These are phyloP conservation scores for Fabriciana adippe DNA, from an alignment of 2,888 invertebrate genomes.

Conservation along the genomic window DNA sequence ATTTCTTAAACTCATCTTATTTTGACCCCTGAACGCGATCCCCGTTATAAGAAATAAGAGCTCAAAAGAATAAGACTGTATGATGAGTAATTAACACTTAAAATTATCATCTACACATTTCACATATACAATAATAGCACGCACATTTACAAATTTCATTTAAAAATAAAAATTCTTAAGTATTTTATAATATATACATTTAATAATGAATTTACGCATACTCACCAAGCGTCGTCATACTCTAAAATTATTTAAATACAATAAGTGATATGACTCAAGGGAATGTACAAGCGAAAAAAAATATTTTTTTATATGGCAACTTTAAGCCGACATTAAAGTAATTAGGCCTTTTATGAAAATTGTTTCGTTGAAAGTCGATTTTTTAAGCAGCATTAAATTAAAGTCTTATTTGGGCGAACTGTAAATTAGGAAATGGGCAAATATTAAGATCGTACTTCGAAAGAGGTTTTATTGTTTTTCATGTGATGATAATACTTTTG, in stretches of 20 bases:
- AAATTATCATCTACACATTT: conserved; percentile 37
- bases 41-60: conserved; percentile 6
- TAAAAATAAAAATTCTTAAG: conserved; percentile 54
- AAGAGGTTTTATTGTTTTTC: conserved; percentile 7
- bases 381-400: conserved; percentile 36
- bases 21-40: background rate
- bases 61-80: conserved; percentile 31
- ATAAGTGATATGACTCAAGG: conserved; percentile 75
- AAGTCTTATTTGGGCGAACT: conserved; percentile 32
- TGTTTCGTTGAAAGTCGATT: conserved; percentile 39
- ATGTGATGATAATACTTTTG: background rate
- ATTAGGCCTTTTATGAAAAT: conserved; percentile 41
- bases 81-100: conserved; percentile 34
- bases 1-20: background rate
- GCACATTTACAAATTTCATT: conserved; percentile 73
- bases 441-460: conserved; percentile 31
- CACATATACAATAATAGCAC: conserved; percentile 75
- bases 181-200: conserved; percentile 43
- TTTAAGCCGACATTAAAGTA: conserved; percentile 33
- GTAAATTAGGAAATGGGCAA: conserved; percentile 34
- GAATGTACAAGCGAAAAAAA: conserved; percentile 55
- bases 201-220: conserved; percentile 46
- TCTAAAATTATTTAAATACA: conserved; percentile 51
- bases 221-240: conserved; percentile 64
- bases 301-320: conserved; percentile 36